These are phyloP conservation scores for Sebastes kiyomatsui DNA, from an alignment of 2,797 vertebrate species.

Conservation along the genomic window DNA sequence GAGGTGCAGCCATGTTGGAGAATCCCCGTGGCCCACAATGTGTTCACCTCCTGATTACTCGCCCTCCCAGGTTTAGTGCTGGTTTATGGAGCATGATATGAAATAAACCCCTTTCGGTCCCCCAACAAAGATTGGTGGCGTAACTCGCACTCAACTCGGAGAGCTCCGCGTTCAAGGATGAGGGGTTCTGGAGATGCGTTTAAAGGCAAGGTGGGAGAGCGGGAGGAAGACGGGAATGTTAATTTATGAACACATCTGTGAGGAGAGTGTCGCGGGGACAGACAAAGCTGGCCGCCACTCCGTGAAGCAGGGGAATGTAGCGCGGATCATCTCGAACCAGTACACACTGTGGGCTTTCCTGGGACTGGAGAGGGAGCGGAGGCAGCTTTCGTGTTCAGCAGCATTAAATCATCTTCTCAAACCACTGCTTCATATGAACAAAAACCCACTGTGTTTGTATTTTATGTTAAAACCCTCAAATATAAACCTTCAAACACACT, in stretches of 20 bases:
- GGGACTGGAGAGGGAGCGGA: constrained; percentile 8
- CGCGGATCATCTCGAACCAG: not conserved
- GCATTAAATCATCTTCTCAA: constrained; percentile 36
- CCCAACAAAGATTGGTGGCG: constrained; percentile 67
- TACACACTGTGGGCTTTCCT: not conserved
- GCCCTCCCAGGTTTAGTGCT: constrained; percentile 75
- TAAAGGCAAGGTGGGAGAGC: constrained; percentile 13
- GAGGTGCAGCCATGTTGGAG: constrained; percentile 65
- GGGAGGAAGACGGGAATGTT: constrained; percentile 19
- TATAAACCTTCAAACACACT: constrained; percentile 36
- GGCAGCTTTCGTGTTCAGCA: constrained; percentile 10
- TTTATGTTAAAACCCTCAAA: not conserved
- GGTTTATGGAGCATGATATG: constrained; percentile 81
- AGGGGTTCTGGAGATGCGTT: constrained; percentile 58
- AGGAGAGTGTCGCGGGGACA: constrained; percentile 3
- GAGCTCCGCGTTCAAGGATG: constrained; percentile 61
- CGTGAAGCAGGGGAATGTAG: constrained; percentile 3
- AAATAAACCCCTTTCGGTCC: constrained; percentile 75
- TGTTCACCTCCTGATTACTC: constrained; percentile 74
- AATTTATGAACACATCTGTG: constrained; percentile 40
- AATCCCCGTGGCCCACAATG: constrained; percentile 61
- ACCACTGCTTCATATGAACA: constrained; percentile 21
- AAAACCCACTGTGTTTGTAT: constrained; percentile 17
- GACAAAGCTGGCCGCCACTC: not conserved
- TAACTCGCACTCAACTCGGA: constrained; percentile 56